A percentile compares a stretch with the other conserved stretches of the same genome.
Conservation (phyloP, 2,113 vertebrate genomes). For the Oreochromis niloticus region DNA sequence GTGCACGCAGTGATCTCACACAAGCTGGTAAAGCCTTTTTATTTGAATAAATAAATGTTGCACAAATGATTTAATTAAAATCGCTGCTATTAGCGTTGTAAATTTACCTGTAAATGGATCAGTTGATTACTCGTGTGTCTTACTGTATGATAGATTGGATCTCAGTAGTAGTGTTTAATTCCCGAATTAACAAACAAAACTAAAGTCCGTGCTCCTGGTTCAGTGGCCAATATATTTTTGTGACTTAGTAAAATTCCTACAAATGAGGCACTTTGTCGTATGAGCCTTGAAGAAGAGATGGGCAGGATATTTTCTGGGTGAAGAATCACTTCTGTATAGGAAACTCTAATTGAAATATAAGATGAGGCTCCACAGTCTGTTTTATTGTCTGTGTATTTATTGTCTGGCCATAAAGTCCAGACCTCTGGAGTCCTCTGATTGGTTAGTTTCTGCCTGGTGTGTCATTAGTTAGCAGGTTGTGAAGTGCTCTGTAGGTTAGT, state of each 20-base stretch:
- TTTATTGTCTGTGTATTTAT: slow-evolving; percentile 30
- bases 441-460: not conserved
- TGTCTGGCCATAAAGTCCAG: not conserved
- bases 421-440: not conserved
- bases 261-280: slow-evolving; percentile 40
- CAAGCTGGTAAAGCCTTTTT: slow-evolving; percentile 25
- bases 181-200: not conserved
- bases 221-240: slow-evolving; percentile 10
- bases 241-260: not conserved
- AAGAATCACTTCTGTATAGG: not conserved
- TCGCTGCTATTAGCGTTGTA: slow-evolving; percentile 62
- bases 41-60: slow-evolving; percentile 51
- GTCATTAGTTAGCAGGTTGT: not conserved
- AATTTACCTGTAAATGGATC: slow-evolving; percentile 41
- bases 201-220: not conserved
- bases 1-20: slow-evolving; percentile 47
- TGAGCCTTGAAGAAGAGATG: not conserved
- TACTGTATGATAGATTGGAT: not conserved
- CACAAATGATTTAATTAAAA: slow-evolving; percentile 56
- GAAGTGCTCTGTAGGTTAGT: not conserved
- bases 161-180: not conserved
- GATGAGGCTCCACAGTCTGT: not conserved
- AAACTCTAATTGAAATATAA: not conserved
- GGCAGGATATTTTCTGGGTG: not conserved
- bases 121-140: not conserved